Percentiles rank a stretch among this genome's conserved stretches.
Evolutionary conservation across 2,888 invertebrate genomes (phyloP).

Genomic region (Hedychridium roseum): DNA sequence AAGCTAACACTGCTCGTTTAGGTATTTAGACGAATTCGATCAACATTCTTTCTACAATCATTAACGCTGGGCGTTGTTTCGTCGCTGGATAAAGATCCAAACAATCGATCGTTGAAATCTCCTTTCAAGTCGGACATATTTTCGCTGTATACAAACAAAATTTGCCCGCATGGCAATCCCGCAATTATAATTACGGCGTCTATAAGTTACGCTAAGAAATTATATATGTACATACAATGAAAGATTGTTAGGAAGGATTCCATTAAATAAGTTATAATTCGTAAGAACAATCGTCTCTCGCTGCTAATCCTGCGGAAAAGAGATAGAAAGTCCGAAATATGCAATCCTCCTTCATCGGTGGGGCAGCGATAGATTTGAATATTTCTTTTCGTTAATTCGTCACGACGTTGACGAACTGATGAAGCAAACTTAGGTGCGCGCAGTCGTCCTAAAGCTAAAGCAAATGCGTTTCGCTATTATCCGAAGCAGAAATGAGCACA

Average conservation of each 20-base stretch:
- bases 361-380: no score
- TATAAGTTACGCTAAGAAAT: conserved; percentile 57
- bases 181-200: conserved; percentile 51
- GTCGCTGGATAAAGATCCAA: conserved; percentile 19
- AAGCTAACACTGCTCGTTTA: conserved; percentile 54
- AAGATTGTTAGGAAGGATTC: conserved; percentile 57
- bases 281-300: conserved; percentile 39
- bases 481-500: no score
- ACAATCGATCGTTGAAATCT: not conserved
- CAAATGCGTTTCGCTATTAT: no score
- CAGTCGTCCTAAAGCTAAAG: no score
- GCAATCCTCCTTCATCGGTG: no score
- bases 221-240: conserved; percentile 63
- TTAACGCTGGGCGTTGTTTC: conserved; percentile 14
- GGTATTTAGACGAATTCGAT: conserved; percentile 43
- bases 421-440: no score
- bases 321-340: no score
- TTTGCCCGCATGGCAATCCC: conserved; percentile 45
- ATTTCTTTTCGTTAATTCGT: no score
- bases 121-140: conserved; percentile 16
- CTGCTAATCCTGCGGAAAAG: conserved; percentile 34
- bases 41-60: conserved; percentile 27
- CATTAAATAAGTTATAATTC: conserved; percentile 58
- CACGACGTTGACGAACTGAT: no score
- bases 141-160: conserved; percentile 46